Base-by-base conservation (phyloP, 2,113 vertebrate species). In the Rhizomys pruinosus region DNA sequence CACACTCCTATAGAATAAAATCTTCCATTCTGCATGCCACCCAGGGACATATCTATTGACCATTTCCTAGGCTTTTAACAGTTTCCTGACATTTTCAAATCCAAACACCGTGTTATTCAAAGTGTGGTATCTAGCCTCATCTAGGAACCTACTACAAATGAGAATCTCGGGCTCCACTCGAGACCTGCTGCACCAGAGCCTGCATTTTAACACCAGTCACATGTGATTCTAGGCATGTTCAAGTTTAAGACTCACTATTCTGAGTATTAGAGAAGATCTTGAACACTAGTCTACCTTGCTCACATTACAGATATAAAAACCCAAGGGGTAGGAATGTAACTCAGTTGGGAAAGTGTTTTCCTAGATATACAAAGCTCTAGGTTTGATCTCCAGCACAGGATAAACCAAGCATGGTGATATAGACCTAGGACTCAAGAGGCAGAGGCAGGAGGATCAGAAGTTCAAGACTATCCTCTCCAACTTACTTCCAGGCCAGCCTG, bases 261-360 rank as follows among this genome's bases (percentile, higher is more conserved):
- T 76, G 72, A 87, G 64, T 55, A 42, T 76, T 52, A 89, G 25
- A 15, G 5, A 63, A 73, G 9, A 42, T 79, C 74, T 61, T 55
- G 42, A 85, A 44, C 20, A n/a, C 29, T 63, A 57, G 39, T 15
- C 16, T 47, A 63, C 5, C 9, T 25, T 81, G 25, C n/a, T 47
- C 63, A 22, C 87, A 84, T 93, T 82, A 87, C n/a, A 78, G 73
- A 81, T 52, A 52, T 66, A 55, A 12, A 85, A 90, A 63, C 37
- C 64, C 8, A 11, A 44, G 72, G 23, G 6, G 39, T 74, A 39
- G 39, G 72, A 5, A 44, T 44, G 39, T 44, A 23, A 39, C 39
- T 74, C 39, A 42, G 5, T 47, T 32, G 29, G 29, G 32, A 23
- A 52, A 4, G 12, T 44, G 23, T 19, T 73, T n/a, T 23, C 39